Evolutionary conservation across 2,888 invertebrate genomes (phyloP), one percentile per base, ranked within the genome.

Genomic region (Bedellia somnulentella): DNA sequence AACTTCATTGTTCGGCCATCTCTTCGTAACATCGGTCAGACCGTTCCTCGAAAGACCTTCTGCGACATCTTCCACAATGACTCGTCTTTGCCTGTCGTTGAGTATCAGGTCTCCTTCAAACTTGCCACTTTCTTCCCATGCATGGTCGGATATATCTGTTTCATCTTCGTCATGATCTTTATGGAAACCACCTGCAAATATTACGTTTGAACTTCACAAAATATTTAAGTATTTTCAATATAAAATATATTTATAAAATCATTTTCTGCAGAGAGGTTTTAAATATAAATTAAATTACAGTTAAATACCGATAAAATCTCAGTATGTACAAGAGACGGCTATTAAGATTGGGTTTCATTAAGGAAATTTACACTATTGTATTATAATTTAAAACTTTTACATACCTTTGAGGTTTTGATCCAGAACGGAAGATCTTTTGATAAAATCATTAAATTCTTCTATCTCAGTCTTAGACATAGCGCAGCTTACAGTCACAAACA

Each of bases 61-160:
- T 1, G 61, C 55, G 3, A 75, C 63, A 16, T 63, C 57, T 33
- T 64, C 58, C 1, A 77, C 58, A 16, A 77, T 66, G 29, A 59
- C 40, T n/a, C 61, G 48, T 35, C 75, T 49, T 40, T 77, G 77
- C 12, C 60, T 48, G 13, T 75, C 71, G 32, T 75, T 76, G 5
- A 78, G 52, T 28, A 77, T 58, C 15, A 79, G 54, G 37, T 79
- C 79, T 8, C 79, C 79, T 40, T 79, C 79, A 34, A 79, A 78
- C 41, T 76, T 68, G 5, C 76, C 77, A 36, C 77, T 77, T 18
- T 67, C 61, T 39, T 76, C 75, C 71, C 78, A 78, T 4, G 76
- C 68, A 34, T 76, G 52, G 31, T 71, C 73, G 16, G 63, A 57
- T 24, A 54, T 42, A 1, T 40, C 30, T n/a, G n/a, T n/a, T 12